Percentiles rank a stretch among this genome's conserved stretches.
These are phyloP conservation scores for Nasonia giraulti DNA, from an alignment of 1,140 invertebrate species.

Conservation along the genomic window DNA sequence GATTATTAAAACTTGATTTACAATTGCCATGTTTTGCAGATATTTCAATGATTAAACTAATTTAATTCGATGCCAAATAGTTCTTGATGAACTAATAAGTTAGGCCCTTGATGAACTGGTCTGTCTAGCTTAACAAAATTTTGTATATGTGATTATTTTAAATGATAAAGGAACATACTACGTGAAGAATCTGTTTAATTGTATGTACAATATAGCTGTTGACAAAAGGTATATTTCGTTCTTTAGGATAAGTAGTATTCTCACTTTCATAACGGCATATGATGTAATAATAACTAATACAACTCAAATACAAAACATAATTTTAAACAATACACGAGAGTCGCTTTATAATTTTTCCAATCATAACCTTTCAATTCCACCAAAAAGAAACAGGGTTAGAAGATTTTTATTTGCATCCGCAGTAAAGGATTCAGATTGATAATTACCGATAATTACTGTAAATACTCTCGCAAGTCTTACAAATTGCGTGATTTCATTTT, in stretches of 20 bases:
- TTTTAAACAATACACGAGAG: constrained; percentile 26
- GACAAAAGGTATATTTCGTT: constrained; percentile 24
- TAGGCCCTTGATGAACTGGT: not conserved
- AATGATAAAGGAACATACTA: not conserved
- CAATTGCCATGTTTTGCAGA: constrained; percentile 19
- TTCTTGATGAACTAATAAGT: not conserved
- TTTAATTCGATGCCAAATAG: constrained; percentile 34
- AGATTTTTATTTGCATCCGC: no score
- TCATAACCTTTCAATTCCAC: no score
- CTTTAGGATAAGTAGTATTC: constrained; percentile 31
- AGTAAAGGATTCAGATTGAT: no score
- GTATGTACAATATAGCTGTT: constrained; percentile 39
- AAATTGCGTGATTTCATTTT: no score
- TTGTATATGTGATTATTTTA: constrained; percentile 46
- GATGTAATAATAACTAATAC: constrained; percentile 20
- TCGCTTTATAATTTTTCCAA: not conserved
- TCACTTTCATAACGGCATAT: constrained; percentile 26
- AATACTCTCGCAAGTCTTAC: no score
- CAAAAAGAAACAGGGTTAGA: no score
- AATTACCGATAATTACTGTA: no score
- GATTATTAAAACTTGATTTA: not conserved
- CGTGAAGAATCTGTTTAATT: constrained; percentile 19
- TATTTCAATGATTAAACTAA: constrained; percentile 15
- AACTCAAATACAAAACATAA: constrained; percentile 34
- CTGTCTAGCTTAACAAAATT: constrained; percentile 31